A percentile compares a stretch with the other conserved stretches of the same genome.
Conservation (phyloP, 2,797 vertebrate genomes). For the Gambelia wislizenii region DNA sequence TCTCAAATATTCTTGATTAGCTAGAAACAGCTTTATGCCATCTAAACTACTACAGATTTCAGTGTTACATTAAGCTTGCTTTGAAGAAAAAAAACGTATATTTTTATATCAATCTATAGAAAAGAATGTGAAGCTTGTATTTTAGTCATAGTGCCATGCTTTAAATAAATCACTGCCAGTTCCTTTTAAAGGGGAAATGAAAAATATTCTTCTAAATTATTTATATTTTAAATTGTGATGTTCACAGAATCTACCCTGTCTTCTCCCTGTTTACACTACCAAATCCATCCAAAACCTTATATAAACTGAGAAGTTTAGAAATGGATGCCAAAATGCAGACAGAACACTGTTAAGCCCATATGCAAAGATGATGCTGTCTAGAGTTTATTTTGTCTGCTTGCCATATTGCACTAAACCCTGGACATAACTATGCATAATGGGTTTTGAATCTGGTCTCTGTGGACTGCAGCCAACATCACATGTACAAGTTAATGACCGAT, state of each 20-base stretch:
- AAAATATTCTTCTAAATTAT: conserved; percentile 41
- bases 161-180: conserved; percentile 44
- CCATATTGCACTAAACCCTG: conserved; percentile 58
- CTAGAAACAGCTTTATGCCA: not conserved
- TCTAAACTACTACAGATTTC: not conserved
- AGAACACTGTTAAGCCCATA: conserved; percentile 47
- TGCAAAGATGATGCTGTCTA: conserved; percentile 56
- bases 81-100: not conserved
- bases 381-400: conserved; percentile 60
- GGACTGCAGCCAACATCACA: conserved; percentile 56
- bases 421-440: conserved; percentile 44
- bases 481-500: conserved; percentile 63
- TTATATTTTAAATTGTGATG: conserved; percentile 38
- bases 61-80: not conserved
- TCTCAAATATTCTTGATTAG: not conserved
- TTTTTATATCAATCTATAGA: conserved; percentile 13
- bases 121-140: conserved; percentile 3
- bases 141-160: conserved; percentile 17
- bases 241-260: conserved; percentile 34
- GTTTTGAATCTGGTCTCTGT: conserved; percentile 52
- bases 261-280: conserved; percentile 40
- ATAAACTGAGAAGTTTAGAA: conserved; percentile 40
- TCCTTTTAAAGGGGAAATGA: conserved; percentile 31
- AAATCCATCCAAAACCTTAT: conserved; percentile 10
- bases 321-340: conserved; percentile 32